Evolutionary conservation across 53 echinoderm and acorn worm species (phyloP), one percentile per base, ranked within the genome.

Genomic region (Stichopus horrens): DNA sequence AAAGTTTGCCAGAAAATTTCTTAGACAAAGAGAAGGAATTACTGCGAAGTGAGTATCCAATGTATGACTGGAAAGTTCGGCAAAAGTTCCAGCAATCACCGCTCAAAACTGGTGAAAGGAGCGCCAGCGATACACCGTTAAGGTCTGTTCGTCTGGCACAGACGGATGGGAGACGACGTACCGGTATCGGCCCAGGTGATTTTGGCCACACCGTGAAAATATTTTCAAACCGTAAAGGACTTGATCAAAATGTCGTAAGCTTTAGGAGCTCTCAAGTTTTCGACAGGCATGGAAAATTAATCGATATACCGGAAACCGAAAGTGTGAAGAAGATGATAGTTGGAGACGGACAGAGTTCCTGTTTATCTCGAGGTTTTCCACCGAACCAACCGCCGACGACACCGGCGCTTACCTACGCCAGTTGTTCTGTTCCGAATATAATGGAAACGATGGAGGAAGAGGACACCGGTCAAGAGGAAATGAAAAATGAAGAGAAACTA

Each of bases 371-470:
- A 9, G 67, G 67, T 9, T 88, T 93, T 58, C 93, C 81, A 9
- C 81, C 93, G 23, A 87, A 89, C 8, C 92, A 96, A 66, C 96
- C 93, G 11, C 96, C 96, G 51, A 91, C 93, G 4, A 96, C 96
- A 4, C 92, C 96, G 4, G 74, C 74, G 0, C 53, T 58, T 9
- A 91, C 91, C 11, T 58, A 83, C 7, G 88, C 84, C 4, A 91
- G 84, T 76, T 66, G 66, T 52, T 91, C 91, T 6, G 83, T 88
- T 21, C 91, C 91, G 14, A 88, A 91, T 22, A 55, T 91, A 19
- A 51, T 91, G 22, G 91, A 68, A 53, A 87, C 86, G 20, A 91
- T 81, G 88, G 74, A 73, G 7, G 91, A 88, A 37, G 91, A 83
- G 14, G 71, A 68, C 11, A 13, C 9, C n/a, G 9, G 5, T 1